Conservation (phyloP, 2,888 invertebrate species). For the Sinelater perroti region DNA sequence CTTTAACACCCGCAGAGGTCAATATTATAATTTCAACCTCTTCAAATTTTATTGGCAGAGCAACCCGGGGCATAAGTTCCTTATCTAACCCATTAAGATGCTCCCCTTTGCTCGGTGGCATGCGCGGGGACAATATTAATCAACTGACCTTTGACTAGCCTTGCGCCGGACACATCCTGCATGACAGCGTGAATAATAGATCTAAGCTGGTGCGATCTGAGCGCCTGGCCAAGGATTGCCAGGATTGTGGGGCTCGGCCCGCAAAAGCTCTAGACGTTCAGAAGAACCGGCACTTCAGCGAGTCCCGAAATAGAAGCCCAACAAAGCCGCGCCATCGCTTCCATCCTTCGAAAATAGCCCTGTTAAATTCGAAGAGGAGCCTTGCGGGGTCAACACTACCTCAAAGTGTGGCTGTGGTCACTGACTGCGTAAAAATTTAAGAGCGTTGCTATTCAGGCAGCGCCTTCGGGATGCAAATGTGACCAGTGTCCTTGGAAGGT, state of each 20-base stretch:
- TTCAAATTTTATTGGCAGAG: conserved; percentile 19
- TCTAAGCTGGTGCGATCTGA: conserved; percentile 55
- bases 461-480: conserved; percentile 34
- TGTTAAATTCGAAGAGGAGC: conserved; percentile 3
- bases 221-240: conserved; percentile 57
- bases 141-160: conserved; percentile 45
- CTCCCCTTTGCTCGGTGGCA: conserved; percentile 41
- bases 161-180: conserved; percentile 39
- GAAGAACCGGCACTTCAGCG: too few relatives aligned
- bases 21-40: conserved; percentile 45
- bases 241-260: conserved; percentile 2
- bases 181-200: conserved; percentile 40
- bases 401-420: conserved; percentile 34
- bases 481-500: conserved; percentile 33
- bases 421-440: conserved; percentile 37
- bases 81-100: conserved; percentile 35
- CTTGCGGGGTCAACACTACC: conserved; percentile 39
- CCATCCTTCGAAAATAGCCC: conserved; percentile 2
- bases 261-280: too few relatives aligned
- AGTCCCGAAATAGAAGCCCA: too few relatives aligned
- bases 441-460: conserved; percentile 30
- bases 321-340: too few relatives aligned
- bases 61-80: conserved; percentile 12
- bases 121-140: conserved; percentile 43
- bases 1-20: conserved; percentile 21